Base-by-base conservation (phyloP, 2,888 invertebrate species). In the Pyralis farinalis region DNA sequence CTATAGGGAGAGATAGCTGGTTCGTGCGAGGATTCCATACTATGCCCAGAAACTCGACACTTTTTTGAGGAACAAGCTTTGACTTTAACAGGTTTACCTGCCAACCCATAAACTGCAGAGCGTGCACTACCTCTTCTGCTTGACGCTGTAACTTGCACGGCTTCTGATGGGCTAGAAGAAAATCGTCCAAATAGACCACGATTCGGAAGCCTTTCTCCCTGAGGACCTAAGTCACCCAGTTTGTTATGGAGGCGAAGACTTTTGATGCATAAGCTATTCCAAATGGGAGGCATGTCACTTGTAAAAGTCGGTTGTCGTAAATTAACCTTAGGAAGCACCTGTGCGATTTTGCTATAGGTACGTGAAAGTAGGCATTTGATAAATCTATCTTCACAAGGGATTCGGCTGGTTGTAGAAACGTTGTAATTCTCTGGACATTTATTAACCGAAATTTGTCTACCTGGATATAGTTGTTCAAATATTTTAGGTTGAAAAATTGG, bases 11-110 rank as follows among this genome's bases (percentile, higher is more conserved):
- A 1, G 12, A 34, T 31, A 47, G 49, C 30, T 8, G 12, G 28
- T 48, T 49, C 7, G 11, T 3, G 46, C 46, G 49, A 2, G 55
- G 34, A 21, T 48, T 40, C 55, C 57, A 53, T 0, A 33, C 6
- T 7, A 57, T 34, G 1, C 54, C 51, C 8, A 51, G 37, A 37
- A 42, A 55, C 10, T 28, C 32, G n/a, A 51, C 25, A 9, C 7
- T 36, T 12, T 38, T 46, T 31, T 43, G 39, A 6, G 53, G 47
- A 7, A 7, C 12, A 1, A 40, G 27, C 0, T 51, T 10, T 0
- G 49, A 53, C 28, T 53, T 50, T 10, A 42, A 25, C 16, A 6
- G 38, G 35, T 53, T 53, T 22, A 48, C 34, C 1, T 27, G 21
- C 43, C 49, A 51, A 1, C 50, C 49, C 3, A 52, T 12, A 1